phyloP scores from a whole-genome alignment of 1,140 invertebrate genomes.

The Ladona fulva region DNA sequence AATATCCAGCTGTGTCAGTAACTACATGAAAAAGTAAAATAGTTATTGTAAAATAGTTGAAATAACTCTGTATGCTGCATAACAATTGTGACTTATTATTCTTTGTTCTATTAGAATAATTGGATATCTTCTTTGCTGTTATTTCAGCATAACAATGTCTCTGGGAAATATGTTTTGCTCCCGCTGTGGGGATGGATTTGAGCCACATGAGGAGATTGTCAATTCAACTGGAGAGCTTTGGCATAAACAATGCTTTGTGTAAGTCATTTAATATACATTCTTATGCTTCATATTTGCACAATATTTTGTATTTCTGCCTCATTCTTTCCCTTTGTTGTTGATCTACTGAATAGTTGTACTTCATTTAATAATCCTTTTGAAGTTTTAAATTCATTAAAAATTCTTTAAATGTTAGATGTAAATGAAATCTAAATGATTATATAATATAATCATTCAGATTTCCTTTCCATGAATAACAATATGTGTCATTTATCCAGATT shows the following conservation, averaged over 20 bases:
- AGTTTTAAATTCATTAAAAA: too few species aligned
- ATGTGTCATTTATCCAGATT: too few species aligned
- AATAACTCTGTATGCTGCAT: background rate
- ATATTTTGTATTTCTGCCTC: too few species aligned
- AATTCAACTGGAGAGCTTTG: conserved; percentile 97
- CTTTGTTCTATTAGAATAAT: background rate
- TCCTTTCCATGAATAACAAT: too few species aligned
- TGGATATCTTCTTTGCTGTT: conserved; percentile 24
- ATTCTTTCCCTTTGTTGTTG: too few species aligned
- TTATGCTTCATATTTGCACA: conserved; percentile 2
- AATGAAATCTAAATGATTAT: too few species aligned
- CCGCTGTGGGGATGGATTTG: conserved; percentile 88
- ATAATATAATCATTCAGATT: too few species aligned
- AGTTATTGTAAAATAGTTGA: background rate
- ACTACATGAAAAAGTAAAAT: background rate
- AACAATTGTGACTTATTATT: background rate
- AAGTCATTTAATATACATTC: too few species aligned
- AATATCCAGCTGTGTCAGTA: background rate
- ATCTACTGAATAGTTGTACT: too few species aligned
- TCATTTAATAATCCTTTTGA: too few species aligned
- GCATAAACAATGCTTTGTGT: conserved; percentile 99
- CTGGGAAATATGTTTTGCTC: conserved; percentile 86
- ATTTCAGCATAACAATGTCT: conserved; percentile 64
- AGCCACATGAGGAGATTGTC: conserved; percentile 94
- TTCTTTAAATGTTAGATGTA: too few species aligned